Conservation (phyloP, 2,113 vertebrate species). For the Naja naja region DNA sequence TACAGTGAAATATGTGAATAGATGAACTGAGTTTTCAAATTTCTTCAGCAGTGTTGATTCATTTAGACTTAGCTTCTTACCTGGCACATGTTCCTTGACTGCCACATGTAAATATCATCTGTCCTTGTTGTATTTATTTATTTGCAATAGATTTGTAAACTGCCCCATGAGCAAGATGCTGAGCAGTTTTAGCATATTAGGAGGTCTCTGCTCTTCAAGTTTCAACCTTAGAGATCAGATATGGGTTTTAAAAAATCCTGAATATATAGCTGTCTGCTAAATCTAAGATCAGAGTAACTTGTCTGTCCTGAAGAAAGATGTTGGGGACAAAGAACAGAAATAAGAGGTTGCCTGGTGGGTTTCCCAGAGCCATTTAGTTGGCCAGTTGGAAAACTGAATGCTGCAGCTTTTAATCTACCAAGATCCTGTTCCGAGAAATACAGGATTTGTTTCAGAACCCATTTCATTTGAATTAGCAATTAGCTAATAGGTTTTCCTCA, state of each 20-base stretch:
- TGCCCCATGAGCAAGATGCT: not conserved
- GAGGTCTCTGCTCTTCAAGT: not conserved
- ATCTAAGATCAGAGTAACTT: not conserved
- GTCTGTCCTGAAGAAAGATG: not conserved
- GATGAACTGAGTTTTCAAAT: not conserved
- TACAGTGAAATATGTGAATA: not conserved
- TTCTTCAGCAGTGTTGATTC: not conserved
- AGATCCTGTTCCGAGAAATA: not conserved
- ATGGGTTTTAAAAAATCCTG: not conserved
- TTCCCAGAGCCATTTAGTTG: not conserved
- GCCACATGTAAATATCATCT: not conserved
- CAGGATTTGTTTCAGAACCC: not conserved
- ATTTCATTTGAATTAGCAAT: not conserved
- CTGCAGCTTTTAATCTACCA: not conserved
- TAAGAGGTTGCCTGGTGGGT: not conserved
- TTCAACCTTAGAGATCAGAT: not conserved
- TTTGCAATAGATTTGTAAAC: not conserved
- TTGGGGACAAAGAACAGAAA: not conserved
- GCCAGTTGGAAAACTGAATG: not conserved
- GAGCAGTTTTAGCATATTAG: not conserved
- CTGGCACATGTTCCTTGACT: not conserved
- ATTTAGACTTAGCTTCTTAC: not conserved
- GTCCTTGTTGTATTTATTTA: not conserved
- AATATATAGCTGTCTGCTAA: not conserved
- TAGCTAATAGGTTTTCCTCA: not conserved